Evolutionary conservation across 2,797 vertebrate genomes (phyloP), one percentile per base, ranked within the genome.

Genomic region (Synaphobranchus kaupii): DNA sequence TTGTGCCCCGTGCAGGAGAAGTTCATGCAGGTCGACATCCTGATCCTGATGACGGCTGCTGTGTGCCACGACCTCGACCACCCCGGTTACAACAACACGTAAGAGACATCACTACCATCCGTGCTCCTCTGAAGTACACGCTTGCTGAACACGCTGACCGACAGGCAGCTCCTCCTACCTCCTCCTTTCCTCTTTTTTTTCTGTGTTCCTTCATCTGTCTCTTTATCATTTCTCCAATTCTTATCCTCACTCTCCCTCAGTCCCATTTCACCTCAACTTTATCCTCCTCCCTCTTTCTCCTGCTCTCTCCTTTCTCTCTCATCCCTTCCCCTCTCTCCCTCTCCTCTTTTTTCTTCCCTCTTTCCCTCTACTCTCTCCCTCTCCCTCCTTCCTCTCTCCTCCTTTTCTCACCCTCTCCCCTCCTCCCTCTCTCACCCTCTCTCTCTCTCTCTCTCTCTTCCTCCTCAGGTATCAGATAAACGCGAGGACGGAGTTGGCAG

Each of bases 61-160:
- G 93, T 98, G 54, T 99, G 98, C 91, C 98, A 99, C 22, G 98
- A 99, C 90, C 92, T 99, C 78, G 98, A 98, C 88, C 98, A 99
- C 81, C 98, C 98, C 0, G 98, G 97, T 50, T 99, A 97, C 90
- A 99, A 97, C 93, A 99, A 98, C 84, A 97, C 97, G 98, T 97
- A 91, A 73, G 95, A 91, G 44, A 66, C 20, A 6, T 48, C 31
- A 20, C 50, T 44, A 20, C 73, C 3, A 31, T 15, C 31, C 3
- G 13, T 15, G 71, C 25, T 66, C 17, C 17, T 66, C 17, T 39
- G 28, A 39, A 39, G 10, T 68, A 10, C 63, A n/a, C n/a, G 28
- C 31, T 76, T 39, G 17, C 4, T 15, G 5, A 39, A 39, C 28
- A 39, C 3, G 28, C 71, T 17, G 71, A 76, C 71, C 12, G 31